Evolutionary conservation across 2,113 vertebrate species (phyloP), one percentile per base, ranked within the genome.

Genomic region (Spermophilus dauricus): DNA sequence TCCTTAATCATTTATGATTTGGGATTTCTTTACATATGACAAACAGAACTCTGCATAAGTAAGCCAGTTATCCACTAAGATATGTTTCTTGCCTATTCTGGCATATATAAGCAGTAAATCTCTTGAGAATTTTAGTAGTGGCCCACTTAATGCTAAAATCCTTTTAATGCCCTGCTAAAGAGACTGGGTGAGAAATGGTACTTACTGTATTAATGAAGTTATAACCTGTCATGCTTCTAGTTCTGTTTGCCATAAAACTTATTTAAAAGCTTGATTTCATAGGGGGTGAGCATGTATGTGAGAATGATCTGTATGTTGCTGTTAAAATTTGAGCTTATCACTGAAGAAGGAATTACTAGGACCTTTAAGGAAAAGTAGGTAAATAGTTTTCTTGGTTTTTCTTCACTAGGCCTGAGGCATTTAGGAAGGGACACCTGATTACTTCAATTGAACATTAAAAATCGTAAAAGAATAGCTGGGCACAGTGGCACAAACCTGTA

Each of bases 101-200:
- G 20, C 8, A 67, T 89, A 7, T 32, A 34, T 76, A 89, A 89
- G 70, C 70, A 89, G 18, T 87, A 30, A 86, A 84, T 75, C n/a
- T 95, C 58, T 94, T 95, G 80, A 86, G 39, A 73, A 90, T 96
- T 82, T 75, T 77, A 6, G 45, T 69, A 87, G 85, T 72, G 75
- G 26, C 4, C 48, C 56, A 89, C 39, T 86, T 91, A 94, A 94
- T 72, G 58, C 28, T 93, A 90, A 95, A 97, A 91, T 88, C 16
- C 4, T 93, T 95, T 94, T 39, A 89, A 34, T 81, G 32, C 26
- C 53, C 63, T 81, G 45, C 84, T 85, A 90, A 75, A 78, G 17
- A 93, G 75, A 94, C 30, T 91, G 88, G 69, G 20, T 69, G 16
- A 94, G 34, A 86, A 82, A 89, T 17, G 86, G 53, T 37, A 3